Evolutionary conservation across 30 jellyfish, hydroid and myxozoan genomes (phyloP), one percentile per base, ranked within the genome.

Genomic region (Aurelia sp.): DNA sequence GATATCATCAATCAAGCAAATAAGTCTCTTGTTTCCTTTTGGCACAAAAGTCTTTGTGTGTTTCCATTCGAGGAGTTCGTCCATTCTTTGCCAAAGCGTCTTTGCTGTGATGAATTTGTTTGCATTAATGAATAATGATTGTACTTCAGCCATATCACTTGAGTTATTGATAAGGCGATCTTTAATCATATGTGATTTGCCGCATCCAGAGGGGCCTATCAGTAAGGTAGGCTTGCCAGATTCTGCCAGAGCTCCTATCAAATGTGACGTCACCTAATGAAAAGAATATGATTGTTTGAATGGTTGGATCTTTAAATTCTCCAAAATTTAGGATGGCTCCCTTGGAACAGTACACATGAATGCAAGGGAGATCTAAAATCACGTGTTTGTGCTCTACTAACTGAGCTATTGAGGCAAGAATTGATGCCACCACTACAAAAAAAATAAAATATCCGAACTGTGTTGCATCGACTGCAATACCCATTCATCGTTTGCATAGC

Each of bases 21-120:
- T 80, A 8, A 91, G 92, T 66, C 72, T 91, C 62, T 91, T 91
- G 85, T 91, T 91, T 24, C 95, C 92, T 13, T 81, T 85, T 11
- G 97, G 97, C 53, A 81, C 93, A 62, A 75, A 91, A 20, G 80
- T 70, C 22, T 61, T 59, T 8, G 97, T 80, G 68, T 91, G 95
- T 52, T 91, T 91, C 97, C 97, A 91, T 86, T 91, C 95, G 6
- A 91, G 82, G 59, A 66, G 74, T 50, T 84, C 89, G 67, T 91
- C 82, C 85, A 91, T 65, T 58, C 95, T 84, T 63, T 76, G 88
- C 95, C 95, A 91, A 53, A 91, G 74, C 3, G 92, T 68, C 44
- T 60, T 24, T 8, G 92, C 71, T 0, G 95, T 91, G 12, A 76
- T 74, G 61, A 84, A 84, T 71, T 84, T 78, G 76, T 91, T 91